Percentiles rank a stretch among this genome's conserved stretches.
Conservation (phyloP, 2,113 vertebrate species). For the Tachysurus vachellii region DNA sequence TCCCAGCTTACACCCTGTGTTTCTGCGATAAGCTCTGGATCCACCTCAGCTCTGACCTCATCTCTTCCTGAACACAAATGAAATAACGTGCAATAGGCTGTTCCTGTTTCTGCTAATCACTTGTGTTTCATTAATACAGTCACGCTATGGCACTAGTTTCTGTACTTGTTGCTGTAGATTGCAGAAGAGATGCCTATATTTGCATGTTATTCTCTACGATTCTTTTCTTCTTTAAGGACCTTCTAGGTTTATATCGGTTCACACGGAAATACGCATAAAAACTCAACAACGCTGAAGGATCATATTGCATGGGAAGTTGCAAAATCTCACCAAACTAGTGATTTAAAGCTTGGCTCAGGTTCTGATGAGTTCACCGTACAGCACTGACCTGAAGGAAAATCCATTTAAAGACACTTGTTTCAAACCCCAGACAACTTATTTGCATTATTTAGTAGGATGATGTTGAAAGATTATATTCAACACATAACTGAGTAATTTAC, state of each 20-base stretch:
- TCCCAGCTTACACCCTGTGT: neutral
- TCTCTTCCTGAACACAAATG: no score
- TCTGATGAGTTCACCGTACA: neutral
- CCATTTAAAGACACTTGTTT: neutral
- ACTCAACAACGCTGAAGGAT: neutral
- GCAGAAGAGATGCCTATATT: neutral
- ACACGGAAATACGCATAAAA: neutral
- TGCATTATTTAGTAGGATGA: neutral
- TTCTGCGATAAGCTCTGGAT: neutral
- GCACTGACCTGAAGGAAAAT: neutral
- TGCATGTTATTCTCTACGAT: neutral
- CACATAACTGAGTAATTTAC: neutral
- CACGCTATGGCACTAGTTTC: neutral
- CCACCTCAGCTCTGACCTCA: neutral
- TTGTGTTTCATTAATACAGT: neutral
- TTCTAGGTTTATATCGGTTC: no score
- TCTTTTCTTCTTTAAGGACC: neutral
- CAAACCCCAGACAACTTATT: neutral
- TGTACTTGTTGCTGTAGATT: neutral
- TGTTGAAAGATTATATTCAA: neutral
- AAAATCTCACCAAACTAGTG: neutral
- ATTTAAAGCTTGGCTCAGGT: constrained; percentile 1
- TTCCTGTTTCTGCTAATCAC: no score
- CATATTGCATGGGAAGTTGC: neutral
- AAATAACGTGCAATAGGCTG: no score